Evolutionary conservation across 2,888 invertebrate species (phyloP), one percentile per base, ranked within the genome.

Genomic region (Apodemia mormo): DNA sequence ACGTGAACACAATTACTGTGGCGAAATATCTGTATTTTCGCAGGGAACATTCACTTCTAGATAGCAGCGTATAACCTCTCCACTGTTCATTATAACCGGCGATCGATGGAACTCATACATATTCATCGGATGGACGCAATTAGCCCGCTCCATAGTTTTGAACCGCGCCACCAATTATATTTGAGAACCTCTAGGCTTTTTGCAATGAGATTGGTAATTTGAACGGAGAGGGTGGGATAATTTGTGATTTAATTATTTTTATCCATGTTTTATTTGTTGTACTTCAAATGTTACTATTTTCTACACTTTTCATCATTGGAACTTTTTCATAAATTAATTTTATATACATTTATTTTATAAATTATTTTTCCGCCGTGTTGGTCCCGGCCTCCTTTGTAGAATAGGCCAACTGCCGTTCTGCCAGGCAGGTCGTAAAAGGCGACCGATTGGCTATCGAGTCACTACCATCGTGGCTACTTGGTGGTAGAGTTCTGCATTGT

Each of bases 121-220:
- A 90, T 90, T 90, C 89, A 85, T 72, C 70, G 73, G 81, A 82
- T 81, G 83, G 82, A 84, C 84, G 84, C 88, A 89, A 89, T 90
- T 90, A 89, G 87, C 81, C 78, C 78, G 80, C 75, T 79, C 80
- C 79, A 80, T 81, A 82, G 82, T 83, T 81, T 79, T 80, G 80
- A 82, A 81, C 77, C 82, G 78, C 79, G 79, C 84, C 81, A 82
- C 84, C 89, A 87, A 89, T 90, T 88, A 89, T 87, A 88, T 85
- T 84, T 84, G 81, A 80, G 82, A 83, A 82, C 82, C 76, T 78
- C 77, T 78, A 75, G 78, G 84, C 80, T 87, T 88, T 89, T 89
- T 87, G 84, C 81, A 78, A 73, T 76, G 77, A 78, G 69, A 72
- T 69, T 74, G 75, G 77, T 76, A 76, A 82, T 87, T 85, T 82